Conservation (phyloP, 2,113 vertebrate genomes). For the Triplophysa dalaica region DNA sequence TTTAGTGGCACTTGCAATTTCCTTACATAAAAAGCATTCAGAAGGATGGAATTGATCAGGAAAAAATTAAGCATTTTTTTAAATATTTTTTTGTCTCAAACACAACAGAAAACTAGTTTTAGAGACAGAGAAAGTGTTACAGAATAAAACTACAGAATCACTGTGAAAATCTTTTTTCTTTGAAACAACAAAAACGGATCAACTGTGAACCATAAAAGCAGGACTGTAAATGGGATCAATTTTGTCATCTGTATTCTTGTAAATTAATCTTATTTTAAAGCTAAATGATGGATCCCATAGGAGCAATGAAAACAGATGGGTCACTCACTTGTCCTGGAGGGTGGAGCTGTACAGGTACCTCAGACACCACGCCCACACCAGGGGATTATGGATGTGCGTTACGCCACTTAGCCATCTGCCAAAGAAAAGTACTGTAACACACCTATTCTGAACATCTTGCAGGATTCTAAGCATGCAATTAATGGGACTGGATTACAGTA, state of each 20-base stretch:
- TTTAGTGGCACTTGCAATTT: no score
- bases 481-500: slow-evolving; percentile 13
- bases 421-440: slow-evolving; percentile 46
- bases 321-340: slow-evolving; percentile 85
- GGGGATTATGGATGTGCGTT: slow-evolving; percentile 82
- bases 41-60: no score
- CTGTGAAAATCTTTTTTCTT: no score
- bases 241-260: not conserved
- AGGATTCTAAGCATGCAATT: slow-evolving; percentile 22
- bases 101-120: no score
- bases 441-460: slow-evolving; percentile 11
- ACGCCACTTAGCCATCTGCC: slow-evolving; percentile 91
- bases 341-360: slow-evolving; percentile 84
- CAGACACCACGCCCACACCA: slow-evolving; percentile 87
- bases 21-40: no score
- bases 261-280: not conserved
- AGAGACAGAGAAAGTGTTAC: no score
- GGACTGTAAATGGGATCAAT: not conserved
- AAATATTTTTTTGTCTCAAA: no score
- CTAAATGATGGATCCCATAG: not conserved
- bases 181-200: no score
- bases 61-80: no score
- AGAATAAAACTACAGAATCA: no score
- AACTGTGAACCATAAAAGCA: not conserved
- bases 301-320: slow-evolving; percentile 34